phyloP scores from a whole-genome alignment of 2,797 vertebrate species.

The Cyprinella venusta region DNA sequence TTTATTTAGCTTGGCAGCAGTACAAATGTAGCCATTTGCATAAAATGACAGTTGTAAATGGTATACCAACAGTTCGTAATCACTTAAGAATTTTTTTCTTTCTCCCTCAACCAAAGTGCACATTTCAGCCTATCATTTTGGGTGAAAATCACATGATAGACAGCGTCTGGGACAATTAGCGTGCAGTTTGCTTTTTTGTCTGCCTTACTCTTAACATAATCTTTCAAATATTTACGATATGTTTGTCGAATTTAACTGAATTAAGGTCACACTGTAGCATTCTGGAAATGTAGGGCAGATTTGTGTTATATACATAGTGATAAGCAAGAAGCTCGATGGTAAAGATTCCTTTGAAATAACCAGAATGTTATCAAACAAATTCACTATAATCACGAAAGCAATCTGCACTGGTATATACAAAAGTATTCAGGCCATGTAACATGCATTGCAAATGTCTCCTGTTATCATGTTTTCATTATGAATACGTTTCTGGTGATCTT shows the following conservation, averaged over 20 bases:
- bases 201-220: not conserved
- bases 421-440: not conserved
- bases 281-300: not conserved
- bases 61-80: not conserved
- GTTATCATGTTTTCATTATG: conserved; percentile 1
- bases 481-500: not conserved
- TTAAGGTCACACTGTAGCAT: not conserved
- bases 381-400: not conserved
- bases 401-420: not conserved
- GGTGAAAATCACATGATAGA: not conserved
- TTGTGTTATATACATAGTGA: not conserved
- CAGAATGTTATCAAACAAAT: not conserved
- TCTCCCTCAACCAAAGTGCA: not conserved
- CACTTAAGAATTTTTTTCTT: not conserved
- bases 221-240: not conserved
- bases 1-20: conserved; percentile 20
- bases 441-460: not conserved
- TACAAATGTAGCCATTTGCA: not conserved
- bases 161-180: not conserved
- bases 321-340: not conserved
- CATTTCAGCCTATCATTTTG: not conserved
- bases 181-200: not conserved
- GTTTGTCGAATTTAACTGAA: not conserved
- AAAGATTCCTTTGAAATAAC: not conserved
- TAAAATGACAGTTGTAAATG: not conserved